These are phyloP conservation scores for Macrosiphum euphorbiae DNA, from an alignment of 2,888 invertebrate species.

Conservation along the genomic window DNA sequence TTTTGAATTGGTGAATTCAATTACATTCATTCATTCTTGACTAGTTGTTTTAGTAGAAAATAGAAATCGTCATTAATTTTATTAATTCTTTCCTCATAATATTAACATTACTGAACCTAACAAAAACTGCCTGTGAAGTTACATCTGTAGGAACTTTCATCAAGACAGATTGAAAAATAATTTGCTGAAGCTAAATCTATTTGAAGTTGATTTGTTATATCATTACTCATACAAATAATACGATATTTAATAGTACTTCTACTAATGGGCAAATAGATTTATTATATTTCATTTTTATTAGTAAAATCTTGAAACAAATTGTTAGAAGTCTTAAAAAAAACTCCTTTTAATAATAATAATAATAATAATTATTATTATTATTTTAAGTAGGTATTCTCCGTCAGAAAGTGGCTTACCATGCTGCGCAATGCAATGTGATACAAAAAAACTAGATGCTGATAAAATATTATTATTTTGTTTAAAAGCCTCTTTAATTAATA, in stretches of 20 bases:
- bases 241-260: slow-evolving; percentile 23
- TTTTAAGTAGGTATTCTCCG: slow-evolving; percentile 35
- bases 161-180: slow-evolving; percentile 42
- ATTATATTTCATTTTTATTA: slow-evolving; percentile 38
- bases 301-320: too few relatives aligned
- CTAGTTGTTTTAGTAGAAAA: slow-evolving; percentile 11
- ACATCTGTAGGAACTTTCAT: slow-evolving; percentile 36
- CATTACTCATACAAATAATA: slow-evolving; percentile 35
- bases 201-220: slow-evolving; percentile 32
- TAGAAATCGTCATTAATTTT: slow-evolving; percentile 26
- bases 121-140: slow-evolving; percentile 39
- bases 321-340: neutral
- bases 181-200: slow-evolving; percentile 28
- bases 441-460: slow-evolving; percentile 20
- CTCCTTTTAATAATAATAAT: slow-evolving; percentile 25
- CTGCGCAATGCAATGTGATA: neutral
- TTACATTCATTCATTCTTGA: neutral
- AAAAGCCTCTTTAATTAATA: slow-evolving; percentile 10
- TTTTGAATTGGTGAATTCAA: slow-evolving; percentile 5
- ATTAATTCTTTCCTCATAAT: slow-evolving; percentile 33
- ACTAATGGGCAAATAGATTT: slow-evolving; percentile 29
- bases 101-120: slow-evolving; percentile 27
- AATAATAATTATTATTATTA: too few relatives aligned
- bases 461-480: slow-evolving; percentile 27
- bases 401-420: slow-evolving; percentile 13